These are phyloP conservation scores for Melanotaenia nigrans DNA, from an alignment of 2,797 vertebrate genomes.

Conservation along the genomic window DNA sequence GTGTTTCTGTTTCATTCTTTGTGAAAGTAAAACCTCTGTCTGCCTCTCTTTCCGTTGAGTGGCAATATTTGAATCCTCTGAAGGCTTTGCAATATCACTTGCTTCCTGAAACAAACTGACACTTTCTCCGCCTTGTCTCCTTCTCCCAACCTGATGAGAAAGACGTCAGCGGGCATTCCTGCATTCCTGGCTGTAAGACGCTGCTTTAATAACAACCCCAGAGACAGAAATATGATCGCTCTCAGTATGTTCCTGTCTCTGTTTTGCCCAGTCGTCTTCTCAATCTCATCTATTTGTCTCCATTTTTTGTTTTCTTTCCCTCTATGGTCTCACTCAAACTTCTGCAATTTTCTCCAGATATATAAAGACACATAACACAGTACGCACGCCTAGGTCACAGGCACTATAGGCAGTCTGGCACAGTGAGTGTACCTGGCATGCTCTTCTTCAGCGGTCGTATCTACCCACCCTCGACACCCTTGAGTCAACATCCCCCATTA, in stretches of 20 bases:
- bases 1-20: slow-evolving; percentile 40
- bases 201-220: slow-evolving; percentile 63
- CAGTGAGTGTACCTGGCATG: slow-evolving; percentile 49
- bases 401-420: slow-evolving; percentile 12
- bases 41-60: slow-evolving; percentile 32
- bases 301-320: slow-evolving; percentile 13
- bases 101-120: slow-evolving; percentile 58
- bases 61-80: slow-evolving; percentile 63
- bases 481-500: slow-evolving; percentile 69
- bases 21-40: slow-evolving; percentile 34
- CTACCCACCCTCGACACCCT: slow-evolving; percentile 54
- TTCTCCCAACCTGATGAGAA: slow-evolving; percentile 51
- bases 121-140: slow-evolving; percentile 38
- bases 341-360: slow-evolving; percentile 7
- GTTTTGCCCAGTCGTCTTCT: slow-evolving; percentile 24
- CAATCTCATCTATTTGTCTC: slow-evolving; percentile 18
- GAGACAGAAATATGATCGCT: slow-evolving; percentile 53
- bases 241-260: slow-evolving; percentile 36
- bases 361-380: background rate
- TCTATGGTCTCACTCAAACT: slow-evolving; percentile 5
- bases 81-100: slow-evolving; percentile 53
- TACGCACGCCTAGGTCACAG: background rate
- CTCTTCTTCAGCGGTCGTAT: slow-evolving; percentile 41
- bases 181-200: slow-evolving; percentile 66
- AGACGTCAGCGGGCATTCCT: slow-evolving; percentile 73